Conservation (phyloP, 2,888 invertebrate species). For the Drosophila flavopinicola region DNA sequence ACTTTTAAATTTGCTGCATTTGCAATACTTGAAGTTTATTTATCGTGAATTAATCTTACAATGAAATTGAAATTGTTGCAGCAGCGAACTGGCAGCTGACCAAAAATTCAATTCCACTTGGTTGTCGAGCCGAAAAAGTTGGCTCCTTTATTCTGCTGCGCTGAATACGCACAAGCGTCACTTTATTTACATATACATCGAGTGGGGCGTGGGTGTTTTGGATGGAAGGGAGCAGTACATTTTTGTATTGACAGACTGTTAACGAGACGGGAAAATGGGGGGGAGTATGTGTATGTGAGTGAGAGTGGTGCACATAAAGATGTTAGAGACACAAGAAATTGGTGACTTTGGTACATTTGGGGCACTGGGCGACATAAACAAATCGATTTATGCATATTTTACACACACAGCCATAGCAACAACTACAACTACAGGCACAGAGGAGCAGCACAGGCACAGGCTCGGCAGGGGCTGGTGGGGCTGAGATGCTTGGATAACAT, state of each 20-base stretch:
- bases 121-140: constrained; percentile 21
- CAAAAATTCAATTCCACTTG: constrained; percentile 31
- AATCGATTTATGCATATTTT: constrained; percentile 67
- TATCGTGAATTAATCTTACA: constrained; percentile 9
- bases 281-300: not conserved
- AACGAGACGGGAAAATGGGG: constrained; percentile 20
- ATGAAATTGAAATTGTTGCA: constrained; percentile 26
- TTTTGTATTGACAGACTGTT: constrained; percentile 50
- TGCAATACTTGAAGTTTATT: not conserved
- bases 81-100: constrained; percentile 13
- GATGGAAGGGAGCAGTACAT: constrained; percentile 28
- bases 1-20: not conserved
- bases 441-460: constrained; percentile 7
- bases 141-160: constrained; percentile 21
- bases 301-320: constrained; percentile 32
- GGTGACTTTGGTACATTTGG: constrained; percentile 26
- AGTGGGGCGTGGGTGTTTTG: not conserved
- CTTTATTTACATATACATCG: constrained; percentile 58
- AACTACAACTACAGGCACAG: constrained; percentile 4
- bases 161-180: constrained; percentile 33
- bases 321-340: constrained; percentile 50
- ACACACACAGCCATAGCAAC: constrained; percentile 16
- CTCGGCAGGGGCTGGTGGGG: not conserved
- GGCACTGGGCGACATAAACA: constrained; percentile 30
- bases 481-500: not conserved